Percentiles rank a stretch among this genome's conserved stretches.
These are phyloP conservation scores for Epirrhoe tristata DNA, from an alignment of 2,888 invertebrate species.

Conservation along the genomic window DNA sequence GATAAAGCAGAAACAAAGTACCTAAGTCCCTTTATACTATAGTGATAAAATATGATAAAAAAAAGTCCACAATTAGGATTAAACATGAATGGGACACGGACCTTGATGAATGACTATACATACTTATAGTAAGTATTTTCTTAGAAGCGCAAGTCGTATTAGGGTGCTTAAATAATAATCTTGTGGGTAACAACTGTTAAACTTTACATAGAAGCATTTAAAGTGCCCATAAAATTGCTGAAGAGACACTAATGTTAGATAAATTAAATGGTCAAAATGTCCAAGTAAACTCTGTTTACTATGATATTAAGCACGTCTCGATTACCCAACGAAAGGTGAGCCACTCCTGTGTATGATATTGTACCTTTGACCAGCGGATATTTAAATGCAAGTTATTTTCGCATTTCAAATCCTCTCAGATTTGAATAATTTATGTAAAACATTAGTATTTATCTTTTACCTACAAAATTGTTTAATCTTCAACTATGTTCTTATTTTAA, in stretches of 20 bases:
- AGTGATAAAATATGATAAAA: too few species aligned
- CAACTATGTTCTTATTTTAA: neutral
- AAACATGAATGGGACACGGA: too few species aligned
- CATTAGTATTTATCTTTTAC: slow-evolving; percentile 11
- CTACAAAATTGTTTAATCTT: neutral
- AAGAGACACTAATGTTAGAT: slow-evolving; percentile 1
- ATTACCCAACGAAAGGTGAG: slow-evolving; percentile 24
- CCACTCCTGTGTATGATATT: slow-evolving; percentile 12
- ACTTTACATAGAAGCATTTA: neutral
- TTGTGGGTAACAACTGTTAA: neutral
- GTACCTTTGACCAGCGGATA: slow-evolving; percentile 29
- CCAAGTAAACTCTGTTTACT: slow-evolving; percentile 10
- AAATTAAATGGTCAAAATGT: slow-evolving; percentile 17
- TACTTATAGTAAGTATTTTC: too few species aligned
- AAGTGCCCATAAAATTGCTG: neutral
- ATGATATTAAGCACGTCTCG: slow-evolving; percentile 2
- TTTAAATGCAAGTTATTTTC: slow-evolving; percentile 23
- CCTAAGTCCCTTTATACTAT: too few species aligned
- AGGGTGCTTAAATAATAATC: neutral
- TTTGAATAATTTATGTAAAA: slow-evolving; percentile 25
- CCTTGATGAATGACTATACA: too few species aligned
- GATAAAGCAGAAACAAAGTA: too few species aligned
- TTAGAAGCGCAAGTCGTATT: too few species aligned
- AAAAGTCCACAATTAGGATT: too few species aligned
- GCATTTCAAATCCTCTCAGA: slow-evolving; percentile 9